Evolutionary conservation across 2,113 vertebrate genomes (phyloP).

Genomic region (Neopipo cinnamomea): DNA sequence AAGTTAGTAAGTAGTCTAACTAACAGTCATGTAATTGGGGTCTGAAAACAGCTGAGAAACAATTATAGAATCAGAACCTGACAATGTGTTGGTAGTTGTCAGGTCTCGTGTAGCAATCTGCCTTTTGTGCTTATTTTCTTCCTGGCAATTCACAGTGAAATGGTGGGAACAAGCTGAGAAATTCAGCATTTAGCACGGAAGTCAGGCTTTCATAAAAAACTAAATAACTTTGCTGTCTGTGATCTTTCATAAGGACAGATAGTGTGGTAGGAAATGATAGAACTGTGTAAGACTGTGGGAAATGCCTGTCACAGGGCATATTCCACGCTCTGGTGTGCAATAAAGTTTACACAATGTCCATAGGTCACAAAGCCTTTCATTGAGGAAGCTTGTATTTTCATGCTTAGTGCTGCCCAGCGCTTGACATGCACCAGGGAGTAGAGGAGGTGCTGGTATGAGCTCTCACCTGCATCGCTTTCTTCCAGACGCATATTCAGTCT

Average conservation of each 20-base stretch:
- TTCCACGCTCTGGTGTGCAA: background rate
- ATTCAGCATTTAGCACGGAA: background rate
- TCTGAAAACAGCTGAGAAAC: background rate
- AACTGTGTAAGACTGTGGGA: background rate
- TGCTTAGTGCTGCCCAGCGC: background rate
- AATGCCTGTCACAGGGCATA: background rate
- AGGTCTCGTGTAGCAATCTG: conserved; percentile 1
- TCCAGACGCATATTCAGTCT: conserved; percentile 83
- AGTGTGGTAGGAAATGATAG: background rate
- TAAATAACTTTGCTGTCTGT: background rate
- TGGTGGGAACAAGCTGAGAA: conserved; percentile 32
- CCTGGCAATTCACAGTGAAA: background rate
- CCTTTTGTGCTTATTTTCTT: background rate
- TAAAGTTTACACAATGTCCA: background rate
- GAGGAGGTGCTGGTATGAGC: background rate
- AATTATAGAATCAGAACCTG: background rate
- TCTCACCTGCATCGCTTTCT: conserved; percentile 22
- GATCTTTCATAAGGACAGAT: background rate
- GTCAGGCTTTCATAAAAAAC: background rate
- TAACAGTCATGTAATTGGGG: background rate
- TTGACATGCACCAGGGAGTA: background rate
- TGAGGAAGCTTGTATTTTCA: background rate
- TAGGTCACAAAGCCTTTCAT: background rate
- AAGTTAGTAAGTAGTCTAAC: conserved; percentile 12
- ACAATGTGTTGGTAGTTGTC: background rate